Evolutionary conservation across 1,140 invertebrate genomes (phyloP).

Genomic region (Macrosteles quadrilineatus): DNA sequence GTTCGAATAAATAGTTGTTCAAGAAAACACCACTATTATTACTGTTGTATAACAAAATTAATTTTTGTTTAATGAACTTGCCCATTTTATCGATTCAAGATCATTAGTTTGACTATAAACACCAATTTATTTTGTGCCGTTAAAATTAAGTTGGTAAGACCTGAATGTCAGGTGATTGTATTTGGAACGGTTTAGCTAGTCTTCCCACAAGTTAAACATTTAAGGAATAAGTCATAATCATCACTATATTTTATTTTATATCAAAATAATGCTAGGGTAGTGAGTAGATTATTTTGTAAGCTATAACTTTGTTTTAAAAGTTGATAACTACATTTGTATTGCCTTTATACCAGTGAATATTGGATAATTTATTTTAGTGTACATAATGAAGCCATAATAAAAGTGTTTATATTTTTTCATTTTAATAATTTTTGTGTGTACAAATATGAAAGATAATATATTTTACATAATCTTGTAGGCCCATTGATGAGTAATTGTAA

Average conservation of each 20-base stretch:
- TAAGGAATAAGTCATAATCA: not conserved
- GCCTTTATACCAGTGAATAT: slow-evolving; percentile 7
- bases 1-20: too few species aligned
- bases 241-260: not conserved
- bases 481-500: not conserved
- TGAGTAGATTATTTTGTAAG: not conserved
- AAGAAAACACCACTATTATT: too few species aligned
- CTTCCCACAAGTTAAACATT: not conserved
- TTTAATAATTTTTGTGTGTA: not conserved
- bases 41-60: too few species aligned
- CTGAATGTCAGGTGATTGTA: too few species aligned
- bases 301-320: slow-evolving; percentile 17
- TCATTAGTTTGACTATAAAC: too few species aligned
- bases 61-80: too few species aligned
- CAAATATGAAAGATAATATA: not conserved
- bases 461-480: not conserved
- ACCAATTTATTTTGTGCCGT: too few species aligned
- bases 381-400: not conserved
- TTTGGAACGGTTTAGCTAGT: not conserved
- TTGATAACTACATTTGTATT: not conserved
- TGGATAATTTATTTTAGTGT: not conserved
- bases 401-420: slow-evolving; percentile 11
- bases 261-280: not conserved
- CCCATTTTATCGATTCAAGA: too few species aligned
- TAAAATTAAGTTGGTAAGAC: too few species aligned